Conservation (phyloP, 2,888 invertebrate genomes). For the Leuctra nigra region DNA sequence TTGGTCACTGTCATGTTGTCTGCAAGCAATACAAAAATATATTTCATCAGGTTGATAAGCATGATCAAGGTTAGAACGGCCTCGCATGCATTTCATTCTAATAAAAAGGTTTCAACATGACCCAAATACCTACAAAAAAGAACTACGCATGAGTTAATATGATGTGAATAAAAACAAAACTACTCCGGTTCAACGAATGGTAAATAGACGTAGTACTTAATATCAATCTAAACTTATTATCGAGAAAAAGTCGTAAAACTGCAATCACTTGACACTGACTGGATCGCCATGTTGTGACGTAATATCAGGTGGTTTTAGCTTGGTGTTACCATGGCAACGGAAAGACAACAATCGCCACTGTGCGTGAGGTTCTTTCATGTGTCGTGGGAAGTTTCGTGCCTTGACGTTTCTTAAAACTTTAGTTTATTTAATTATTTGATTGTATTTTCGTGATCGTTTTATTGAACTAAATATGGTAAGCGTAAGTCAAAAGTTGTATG, state of each 20-base stretch:
- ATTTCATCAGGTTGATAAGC: background rate
- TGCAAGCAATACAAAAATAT: background rate
- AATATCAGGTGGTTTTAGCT: constrained; percentile 13
- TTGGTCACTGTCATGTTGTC: background rate
- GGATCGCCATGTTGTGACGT: constrained; percentile 20
- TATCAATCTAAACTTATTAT: no score
- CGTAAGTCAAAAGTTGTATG: no score
- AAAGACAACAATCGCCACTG: constrained; percentile 2
- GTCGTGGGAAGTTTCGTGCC: no score
- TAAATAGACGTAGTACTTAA: no score
- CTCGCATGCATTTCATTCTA: no score
- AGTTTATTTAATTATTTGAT: no score
- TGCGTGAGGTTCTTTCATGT: no score
- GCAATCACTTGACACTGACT: background rate
- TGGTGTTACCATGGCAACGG: constrained; percentile 16
- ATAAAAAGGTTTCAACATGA: no score
- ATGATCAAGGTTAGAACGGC: background rate
- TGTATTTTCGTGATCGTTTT: no score
- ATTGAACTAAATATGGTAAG: no score
- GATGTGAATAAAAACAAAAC: no score
- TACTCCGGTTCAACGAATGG: background rate
- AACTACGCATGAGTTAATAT: background rate
- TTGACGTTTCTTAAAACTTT: no score
- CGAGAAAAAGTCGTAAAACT: background rate
- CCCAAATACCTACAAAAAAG: background rate